These are phyloP conservation scores for Zosterops lateralis DNA, from an alignment of 2,113 vertebrate species.

Conservation along the genomic window DNA sequence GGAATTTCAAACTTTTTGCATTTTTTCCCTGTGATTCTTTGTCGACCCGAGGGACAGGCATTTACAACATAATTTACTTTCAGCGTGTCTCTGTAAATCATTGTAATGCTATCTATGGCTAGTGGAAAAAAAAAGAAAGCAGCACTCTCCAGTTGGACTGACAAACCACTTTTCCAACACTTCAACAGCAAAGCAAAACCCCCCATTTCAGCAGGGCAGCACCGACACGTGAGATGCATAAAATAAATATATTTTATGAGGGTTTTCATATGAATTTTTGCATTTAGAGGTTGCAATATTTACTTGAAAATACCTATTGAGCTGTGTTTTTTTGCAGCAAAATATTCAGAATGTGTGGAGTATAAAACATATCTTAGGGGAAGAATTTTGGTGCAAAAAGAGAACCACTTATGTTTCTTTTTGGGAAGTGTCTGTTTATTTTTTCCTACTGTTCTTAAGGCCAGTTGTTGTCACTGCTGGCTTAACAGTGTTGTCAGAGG, in stretches of 20 bases:
- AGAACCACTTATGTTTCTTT: background rate
- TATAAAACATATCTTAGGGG: background rate
- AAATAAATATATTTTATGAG: background rate
- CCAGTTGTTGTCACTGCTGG: conserved; percentile 20
- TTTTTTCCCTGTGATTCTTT: conserved; percentile 84
- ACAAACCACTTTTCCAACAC: conserved; percentile 62
- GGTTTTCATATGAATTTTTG: background rate
- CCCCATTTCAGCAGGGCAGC: background rate
- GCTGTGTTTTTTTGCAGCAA: background rate
- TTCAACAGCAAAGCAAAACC: background rate
- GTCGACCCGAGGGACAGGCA: conserved; percentile 77
- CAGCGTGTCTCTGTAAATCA: conserved; percentile 85
- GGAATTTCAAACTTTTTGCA: conserved; percentile 84
- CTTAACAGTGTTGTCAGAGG: background rate
- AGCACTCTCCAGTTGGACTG: conserved; percentile 47
- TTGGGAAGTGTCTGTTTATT: background rate
- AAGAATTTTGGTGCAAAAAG: background rate
- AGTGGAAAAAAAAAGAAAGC: conserved; percentile 23
- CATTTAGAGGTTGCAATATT: background rate
- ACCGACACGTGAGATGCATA: background rate
- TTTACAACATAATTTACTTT: conserved; percentile 89
- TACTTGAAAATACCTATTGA: background rate
- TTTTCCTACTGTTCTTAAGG: background rate
- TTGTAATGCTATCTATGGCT: conserved; percentile 80
- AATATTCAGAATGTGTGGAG: background rate